These are phyloP conservation scores for Axinella damicornis DNA, from an alignment of 37 sponge, comb jelly and placozoan genomes.

Conservation along the genomic window DNA sequence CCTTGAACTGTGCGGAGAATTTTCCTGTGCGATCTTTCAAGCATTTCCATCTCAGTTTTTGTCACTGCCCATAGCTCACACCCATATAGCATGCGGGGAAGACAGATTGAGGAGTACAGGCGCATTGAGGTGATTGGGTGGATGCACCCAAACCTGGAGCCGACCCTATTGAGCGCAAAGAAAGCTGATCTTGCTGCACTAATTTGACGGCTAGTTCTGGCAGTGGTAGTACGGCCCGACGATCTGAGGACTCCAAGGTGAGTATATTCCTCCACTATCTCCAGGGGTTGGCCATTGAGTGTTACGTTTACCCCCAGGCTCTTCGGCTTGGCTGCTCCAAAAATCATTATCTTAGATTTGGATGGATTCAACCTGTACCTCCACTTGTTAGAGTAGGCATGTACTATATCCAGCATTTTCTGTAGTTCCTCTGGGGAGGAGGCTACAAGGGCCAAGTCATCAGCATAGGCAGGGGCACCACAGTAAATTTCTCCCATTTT, in stretches of 20 bases:
- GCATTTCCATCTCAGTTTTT: too few species aligned
- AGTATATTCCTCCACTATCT: background rate
- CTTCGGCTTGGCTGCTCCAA: too few species aligned
- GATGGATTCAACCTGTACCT: background rate
- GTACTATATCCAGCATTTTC: background rate
- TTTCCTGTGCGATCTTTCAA: too few species aligned
- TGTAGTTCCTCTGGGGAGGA: background rate
- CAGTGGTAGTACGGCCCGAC: background rate
- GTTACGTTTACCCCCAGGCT: too few species aligned
- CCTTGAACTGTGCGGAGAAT: too few species aligned
- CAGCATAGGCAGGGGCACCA: slow-evolving; percentile 9
- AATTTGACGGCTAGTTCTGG: background rate
- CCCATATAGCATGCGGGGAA: too few species aligned
- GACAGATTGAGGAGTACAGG: too few species aligned
- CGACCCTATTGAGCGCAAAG: background rate
- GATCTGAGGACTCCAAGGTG: background rate
- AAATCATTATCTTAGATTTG: background rate
- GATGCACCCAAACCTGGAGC: too few species aligned
- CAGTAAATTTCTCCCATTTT: background rate
- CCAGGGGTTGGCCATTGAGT: background rate
- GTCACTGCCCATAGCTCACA: too few species aligned
- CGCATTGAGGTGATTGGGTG: too few species aligned
- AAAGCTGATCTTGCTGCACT: background rate
- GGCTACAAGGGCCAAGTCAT: slow-evolving; percentile 3
- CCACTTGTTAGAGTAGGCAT: background rate